Evolutionary conservation across 2,113 vertebrate genomes (phyloP).

Genomic region (Platanista minor): DNA sequence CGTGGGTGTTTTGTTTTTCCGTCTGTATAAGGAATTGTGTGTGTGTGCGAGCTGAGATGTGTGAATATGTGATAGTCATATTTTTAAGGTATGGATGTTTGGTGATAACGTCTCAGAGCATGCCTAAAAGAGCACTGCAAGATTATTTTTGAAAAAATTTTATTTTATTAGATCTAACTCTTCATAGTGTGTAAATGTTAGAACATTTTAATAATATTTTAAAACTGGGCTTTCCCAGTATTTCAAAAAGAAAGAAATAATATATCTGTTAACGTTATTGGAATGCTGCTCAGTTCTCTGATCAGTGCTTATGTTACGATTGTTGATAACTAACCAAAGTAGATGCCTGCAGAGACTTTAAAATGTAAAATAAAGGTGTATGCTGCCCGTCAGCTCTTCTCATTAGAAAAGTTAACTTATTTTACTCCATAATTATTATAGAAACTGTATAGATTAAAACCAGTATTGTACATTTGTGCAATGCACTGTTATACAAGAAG

Average conservation of each 20-base stretch:
- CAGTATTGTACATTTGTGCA: conserved; percentile 98
- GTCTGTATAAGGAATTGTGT: conserved; percentile 71
- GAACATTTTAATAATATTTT: conserved; percentile 96
- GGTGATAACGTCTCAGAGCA: conserved; percentile 86
- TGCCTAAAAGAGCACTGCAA: conserved; percentile 95
- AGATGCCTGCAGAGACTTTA: conserved; percentile 98
- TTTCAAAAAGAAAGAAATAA: conserved; percentile 95
- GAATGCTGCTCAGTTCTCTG: conserved; percentile 92
- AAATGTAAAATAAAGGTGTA: conserved; percentile 86
- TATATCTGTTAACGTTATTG: conserved; percentile 95
- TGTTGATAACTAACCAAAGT: conserved; percentile 97
- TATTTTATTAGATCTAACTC: conserved; percentile 99
- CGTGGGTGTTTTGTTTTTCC: conserved; percentile 70
- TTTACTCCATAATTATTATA: conserved; percentile 99
- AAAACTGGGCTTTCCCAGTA: conserved; percentile 87
- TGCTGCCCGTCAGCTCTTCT: conserved; percentile 91
- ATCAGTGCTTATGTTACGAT: conserved; percentile 89
- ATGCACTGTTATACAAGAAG: conserved; percentile 92
- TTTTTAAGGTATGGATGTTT: conserved; percentile 84
- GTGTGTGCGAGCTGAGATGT: conserved; percentile 78
- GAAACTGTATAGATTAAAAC: conserved; percentile 96
- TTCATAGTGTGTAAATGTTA: conserved; percentile 98
- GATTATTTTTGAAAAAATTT: conserved; percentile 99
- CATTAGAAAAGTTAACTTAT: conserved; percentile 97
- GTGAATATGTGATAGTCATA: conserved; percentile 76